A percentile compares a stretch with the other conserved stretches of the same genome.
Evolutionary conservation across 2,888 invertebrate genomes (phyloP).

Genomic region (Galerucella calmariensis): DNA sequence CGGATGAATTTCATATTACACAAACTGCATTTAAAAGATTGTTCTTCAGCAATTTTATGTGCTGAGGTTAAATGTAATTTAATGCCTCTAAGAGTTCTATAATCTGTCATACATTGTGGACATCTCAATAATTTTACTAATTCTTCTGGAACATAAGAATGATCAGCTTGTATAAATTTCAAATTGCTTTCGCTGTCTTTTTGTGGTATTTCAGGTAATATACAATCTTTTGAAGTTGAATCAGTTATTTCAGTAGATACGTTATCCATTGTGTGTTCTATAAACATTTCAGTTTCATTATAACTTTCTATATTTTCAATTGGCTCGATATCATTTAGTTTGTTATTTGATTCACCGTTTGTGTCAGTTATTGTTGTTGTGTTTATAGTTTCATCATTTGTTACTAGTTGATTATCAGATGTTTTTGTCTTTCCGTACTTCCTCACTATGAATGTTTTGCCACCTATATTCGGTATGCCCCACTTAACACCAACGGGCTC

Average conservation of each 20-base stretch:
- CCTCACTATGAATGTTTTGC: background rate
- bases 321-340: background rate
- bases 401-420: background rate
- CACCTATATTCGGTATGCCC: background rate
- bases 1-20: constrained; percentile 26
- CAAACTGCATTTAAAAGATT: constrained; percentile 14
- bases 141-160: background rate
- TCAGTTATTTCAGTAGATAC: background rate
- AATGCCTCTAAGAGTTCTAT: constrained; percentile 24
- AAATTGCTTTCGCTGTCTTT: background rate
- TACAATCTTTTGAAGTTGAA: background rate
- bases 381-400: background rate
- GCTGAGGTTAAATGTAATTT: constrained; percentile 12
- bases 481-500: background rate
- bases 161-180: background rate
- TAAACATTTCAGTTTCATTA: constrained; percentile 3
- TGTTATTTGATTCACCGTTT: background rate
- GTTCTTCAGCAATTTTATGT: constrained; percentile 20
- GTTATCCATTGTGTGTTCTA: background rate
- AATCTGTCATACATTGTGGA: constrained; percentile 25
- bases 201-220: background rate
- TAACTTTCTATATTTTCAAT: background rate
- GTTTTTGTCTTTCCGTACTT: background rate
- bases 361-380: background rate
- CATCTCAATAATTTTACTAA: constrained; percentile 15